Conservation (phyloP, 2,888 invertebrate genomes). For the Pegoplata infirma region DNA sequence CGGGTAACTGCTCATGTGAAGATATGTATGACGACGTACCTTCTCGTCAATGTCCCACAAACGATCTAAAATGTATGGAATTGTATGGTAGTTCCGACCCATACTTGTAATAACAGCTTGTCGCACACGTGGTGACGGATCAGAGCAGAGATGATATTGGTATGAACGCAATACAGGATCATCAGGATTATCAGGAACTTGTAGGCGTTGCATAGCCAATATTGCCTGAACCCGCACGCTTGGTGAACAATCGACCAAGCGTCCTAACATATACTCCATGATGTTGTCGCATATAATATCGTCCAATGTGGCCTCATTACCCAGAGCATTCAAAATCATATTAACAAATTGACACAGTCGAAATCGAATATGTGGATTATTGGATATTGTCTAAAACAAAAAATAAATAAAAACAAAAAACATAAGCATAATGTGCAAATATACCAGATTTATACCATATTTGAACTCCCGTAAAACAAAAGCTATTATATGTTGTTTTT, state of each 20-base stretch:
- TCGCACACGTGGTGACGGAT: slow-evolving; percentile 88
- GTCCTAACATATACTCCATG: slow-evolving; percentile 83
- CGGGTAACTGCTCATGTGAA: slow-evolving; percentile 78
- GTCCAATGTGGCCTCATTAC: slow-evolving; percentile 87
- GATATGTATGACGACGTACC: slow-evolving; percentile 81
- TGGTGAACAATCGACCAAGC: slow-evolving; percentile 85
- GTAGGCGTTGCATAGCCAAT: slow-evolving; percentile 86
- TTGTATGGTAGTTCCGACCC: slow-evolving; percentile 85
- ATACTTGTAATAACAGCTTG: slow-evolving; percentile 85
- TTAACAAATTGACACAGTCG: slow-evolving; percentile 89
- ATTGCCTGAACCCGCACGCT: slow-evolving; percentile 90
- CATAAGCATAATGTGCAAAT: no score
- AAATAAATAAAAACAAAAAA: no score
- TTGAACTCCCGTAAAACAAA: no score
- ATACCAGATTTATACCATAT: no score
- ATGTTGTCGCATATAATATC: slow-evolving; percentile 87
- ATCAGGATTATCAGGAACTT: slow-evolving; percentile 86
- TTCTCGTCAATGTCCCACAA: slow-evolving; percentile 88
- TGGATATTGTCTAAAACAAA: slow-evolving; percentile 79
- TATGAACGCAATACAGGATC: slow-evolving; percentile 88
- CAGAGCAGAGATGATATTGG: slow-evolving; percentile 84
- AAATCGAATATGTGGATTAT: slow-evolving; percentile 82
- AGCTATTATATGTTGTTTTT: no score
- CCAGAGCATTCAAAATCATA: slow-evolving; percentile 85
- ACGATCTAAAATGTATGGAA: slow-evolving; percentile 85